Base-by-base conservation (phyloP, 2,113 vertebrate species). In the Lepus timidus region DNA sequence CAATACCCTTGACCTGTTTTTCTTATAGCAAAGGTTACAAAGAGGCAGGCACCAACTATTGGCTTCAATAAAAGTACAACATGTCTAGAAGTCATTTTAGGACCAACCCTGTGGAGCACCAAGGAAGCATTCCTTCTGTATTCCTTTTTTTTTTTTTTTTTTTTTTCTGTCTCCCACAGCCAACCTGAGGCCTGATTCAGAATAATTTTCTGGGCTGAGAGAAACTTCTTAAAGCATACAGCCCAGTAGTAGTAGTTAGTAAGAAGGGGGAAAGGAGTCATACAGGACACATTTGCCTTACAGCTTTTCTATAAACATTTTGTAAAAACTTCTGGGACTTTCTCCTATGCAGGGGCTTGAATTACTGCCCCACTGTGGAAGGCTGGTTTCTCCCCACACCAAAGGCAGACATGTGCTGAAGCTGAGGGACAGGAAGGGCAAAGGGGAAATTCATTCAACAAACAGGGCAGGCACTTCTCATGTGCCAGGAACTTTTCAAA, bases 371-470 rank as follows among this genome's bases (percentile, higher is more conserved):
- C 67, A 93, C 31, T 85, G 31, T 90, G 52, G 83, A 93, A 89
- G 49, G 76, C 67, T 91, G 4, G 23, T 33, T 95, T 96, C 84
- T 89, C 52, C 79, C 49, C 95, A 80, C 55, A 88, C 25, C 19
- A 83, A 36, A 86, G 17, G 87, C 36, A 91, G 39, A 78, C 95
- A 84, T 88, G 61, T 85, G 62, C 6, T 36, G 93, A 36, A 85
- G 49, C 11, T 89, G 51, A 85, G 64, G 44, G 44, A 84, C 74
- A 22, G n/a, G 25, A 95, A 82, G 62, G n/a, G 49, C 81, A 96
- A 96, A 96, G 33, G 19, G 10, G 51, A 95, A 95, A 91, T 81
- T 79, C 33, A 94, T 85, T 96, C 73, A 94, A 89, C 25, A 94
- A 95, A 82, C 61, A 83, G 51, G 25, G 52, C 22, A 85, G 44